Conservation (phyloP, 92 coral and sea anemone species). For the Isaurus tuberculatus region DNA sequence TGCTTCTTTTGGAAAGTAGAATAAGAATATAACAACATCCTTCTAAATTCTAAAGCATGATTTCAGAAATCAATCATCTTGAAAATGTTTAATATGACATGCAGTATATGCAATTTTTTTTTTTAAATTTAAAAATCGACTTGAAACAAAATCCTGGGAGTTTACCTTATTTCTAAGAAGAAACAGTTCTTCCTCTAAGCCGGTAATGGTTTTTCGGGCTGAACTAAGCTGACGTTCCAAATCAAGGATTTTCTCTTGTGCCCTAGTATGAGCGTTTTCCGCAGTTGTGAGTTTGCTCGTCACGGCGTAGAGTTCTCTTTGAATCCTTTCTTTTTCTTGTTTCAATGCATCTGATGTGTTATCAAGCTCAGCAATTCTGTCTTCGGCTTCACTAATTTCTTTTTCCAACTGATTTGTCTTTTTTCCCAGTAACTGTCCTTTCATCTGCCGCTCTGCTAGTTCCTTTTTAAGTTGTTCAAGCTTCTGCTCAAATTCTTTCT, state of each 20-base stretch:
- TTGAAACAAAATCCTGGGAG: neutral
- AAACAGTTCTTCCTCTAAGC: slow-evolving; percentile 83
- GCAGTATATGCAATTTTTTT: too few species aligned
- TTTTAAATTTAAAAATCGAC: neutral
- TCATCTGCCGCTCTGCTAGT: slow-evolving; percentile 77
- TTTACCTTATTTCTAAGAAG: slow-evolving; percentile 64
- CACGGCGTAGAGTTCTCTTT: slow-evolving; percentile 71
- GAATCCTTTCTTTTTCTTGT: slow-evolving; percentile 82
- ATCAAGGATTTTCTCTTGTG: slow-evolving; percentile 85
- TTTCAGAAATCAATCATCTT: too few species aligned
- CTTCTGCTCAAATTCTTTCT: slow-evolving; percentile 62
- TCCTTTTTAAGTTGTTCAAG: slow-evolving; percentile 75
- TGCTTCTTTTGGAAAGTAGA: too few species aligned
- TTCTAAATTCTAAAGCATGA: too few species aligned
- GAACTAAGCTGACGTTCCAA: slow-evolving; percentile 74
- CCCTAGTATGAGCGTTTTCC: slow-evolving; percentile 78
- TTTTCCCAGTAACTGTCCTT: slow-evolving; percentile 74
- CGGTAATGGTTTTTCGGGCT: slow-evolving; percentile 77
- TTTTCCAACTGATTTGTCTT: slow-evolving; percentile 79
- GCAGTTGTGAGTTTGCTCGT: slow-evolving; percentile 71
- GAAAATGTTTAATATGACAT: too few species aligned
- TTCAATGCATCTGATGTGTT: slow-evolving; percentile 53
- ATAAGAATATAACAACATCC: too few species aligned
- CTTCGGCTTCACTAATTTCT: slow-evolving; percentile 76
- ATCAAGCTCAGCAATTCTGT: slow-evolving; percentile 80